Evolutionary conservation across 37 sponge, comb jelly and placozoan genomes (phyloP).

Genomic region (Mnemiopsis leidyi): DNA sequence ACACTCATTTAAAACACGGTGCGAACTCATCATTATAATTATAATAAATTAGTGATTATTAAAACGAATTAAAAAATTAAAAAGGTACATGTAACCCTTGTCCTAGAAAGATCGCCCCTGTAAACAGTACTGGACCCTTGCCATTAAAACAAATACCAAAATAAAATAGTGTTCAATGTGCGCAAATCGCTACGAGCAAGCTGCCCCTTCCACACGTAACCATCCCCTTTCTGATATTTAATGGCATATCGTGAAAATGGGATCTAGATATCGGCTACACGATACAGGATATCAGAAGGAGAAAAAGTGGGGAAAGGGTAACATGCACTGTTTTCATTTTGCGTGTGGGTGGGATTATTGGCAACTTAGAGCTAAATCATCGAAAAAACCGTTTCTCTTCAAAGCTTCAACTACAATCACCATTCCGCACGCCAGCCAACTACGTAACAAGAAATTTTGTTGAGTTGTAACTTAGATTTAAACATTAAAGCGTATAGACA

Average conservation of each 20-base stretch:
- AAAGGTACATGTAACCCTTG: slow-evolving; percentile 61
- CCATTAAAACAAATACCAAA: slow-evolving; percentile 56
- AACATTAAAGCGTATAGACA: neutral
- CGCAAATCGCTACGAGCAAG: neutral
- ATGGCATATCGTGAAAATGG: neutral
- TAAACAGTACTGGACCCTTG: neutral
- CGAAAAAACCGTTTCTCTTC: neutral
- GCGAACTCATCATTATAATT: neutral
- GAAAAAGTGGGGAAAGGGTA: no score
- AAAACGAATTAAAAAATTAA: slow-evolving; percentile 67
- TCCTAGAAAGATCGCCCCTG: neutral
- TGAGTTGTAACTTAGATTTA: no score
- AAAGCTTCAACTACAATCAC: neutral
- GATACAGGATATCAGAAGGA: neutral
- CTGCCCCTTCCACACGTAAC: no score
- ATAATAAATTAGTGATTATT: slow-evolving; percentile 61
- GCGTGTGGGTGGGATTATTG: neutral
- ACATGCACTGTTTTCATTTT: no score
- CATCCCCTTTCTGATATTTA: neutral
- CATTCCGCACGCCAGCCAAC: neutral
- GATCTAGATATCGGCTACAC: neutral
- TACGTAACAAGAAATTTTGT: neutral
- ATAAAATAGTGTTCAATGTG: neutral
- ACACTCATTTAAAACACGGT: neutral
- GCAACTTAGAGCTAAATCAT: neutral